Evolutionary conservation across 2,888 invertebrate species (phyloP), one percentile per base, ranked within the genome.

Genomic region (Eupithecia dodoneata): DNA sequence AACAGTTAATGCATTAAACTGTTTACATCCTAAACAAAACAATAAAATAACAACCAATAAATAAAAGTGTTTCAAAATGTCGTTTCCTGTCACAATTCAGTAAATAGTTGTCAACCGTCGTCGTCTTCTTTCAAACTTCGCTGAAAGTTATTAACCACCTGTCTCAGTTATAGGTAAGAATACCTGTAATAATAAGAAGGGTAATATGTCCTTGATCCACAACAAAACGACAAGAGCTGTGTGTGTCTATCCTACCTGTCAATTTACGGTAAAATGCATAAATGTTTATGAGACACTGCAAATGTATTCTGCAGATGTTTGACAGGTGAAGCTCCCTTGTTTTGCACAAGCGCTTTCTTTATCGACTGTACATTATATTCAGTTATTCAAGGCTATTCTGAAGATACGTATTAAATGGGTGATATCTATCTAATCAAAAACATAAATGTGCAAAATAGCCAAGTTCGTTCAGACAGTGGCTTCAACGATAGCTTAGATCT

Each of bases 351-450:
- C 70, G 55, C 71, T 78, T 78, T 76, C 75, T 77, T 72, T 76
- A 55, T 70, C 76, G 71, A 78, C 72, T 76, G 76, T 74, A 76
- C 76, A 72, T 70, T 71, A 10, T 70, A 78, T 76, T 78, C 72
- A 74, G 78, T 78, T 72, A 78, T 72, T 74, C 72, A 78, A 76
- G 63, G 18, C 30, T 74, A 74, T 77, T 78, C 55, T 75, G 71
- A 42, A 42, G 30, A 65, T 41, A 5, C 6, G 6, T 41, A 42
- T 41, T 42, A 12, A 66, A 66, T 30, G 30, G 63, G 63, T 30
- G 30, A 63, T 12, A 63, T 30, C 4, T 30, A n/a, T n/a, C 44
- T 4, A 30, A 30, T 30, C 30, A 30, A 30, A 30, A 30, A 30
- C 30, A 30, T 30, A 30, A 30, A 30, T 30, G 30, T 30, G 30